phyloP scores from a whole-genome alignment of 2,797 vertebrate genomes.

The Kryptopterus vitreolus region DNA sequence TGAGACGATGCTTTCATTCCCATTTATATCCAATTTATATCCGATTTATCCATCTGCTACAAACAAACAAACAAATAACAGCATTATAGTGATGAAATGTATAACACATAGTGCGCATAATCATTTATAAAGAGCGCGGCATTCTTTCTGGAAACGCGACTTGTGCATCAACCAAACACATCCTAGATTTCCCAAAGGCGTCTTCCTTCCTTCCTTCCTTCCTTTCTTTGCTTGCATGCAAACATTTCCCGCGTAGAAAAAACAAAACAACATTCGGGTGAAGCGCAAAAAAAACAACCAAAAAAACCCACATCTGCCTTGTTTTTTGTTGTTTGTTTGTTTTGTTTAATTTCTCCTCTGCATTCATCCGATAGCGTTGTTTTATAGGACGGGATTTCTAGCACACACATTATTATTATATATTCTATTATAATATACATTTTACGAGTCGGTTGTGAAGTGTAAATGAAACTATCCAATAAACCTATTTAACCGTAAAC shows the following conservation, averaged over 20 bases:
- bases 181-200: conserved; percentile 59
- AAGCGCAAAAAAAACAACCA: background rate
- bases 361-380: conserved; percentile 66
- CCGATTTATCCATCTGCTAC: background rate
- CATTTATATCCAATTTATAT: background rate
- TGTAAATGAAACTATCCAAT: conserved; percentile 79
- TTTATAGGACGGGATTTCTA: conserved; percentile 68
- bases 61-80: too few species aligned
- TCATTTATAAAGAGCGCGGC: conserved; percentile 8
- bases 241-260: conserved; percentile 30
- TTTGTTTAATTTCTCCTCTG: conserved; percentile 54
- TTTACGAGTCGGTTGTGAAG: conserved; percentile 70
- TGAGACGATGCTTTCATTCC: too few species aligned
- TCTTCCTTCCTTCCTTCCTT: too few species aligned
- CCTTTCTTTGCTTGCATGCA: conserved; percentile 60
- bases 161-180: conserved; percentile 5
- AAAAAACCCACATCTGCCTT: conserved; percentile 43
- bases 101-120: background rate
- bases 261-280: too few species aligned
- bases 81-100: too few species aligned
- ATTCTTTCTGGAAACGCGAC: background rate
- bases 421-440: conserved; percentile 60
- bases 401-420: conserved; percentile 73
- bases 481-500: conserved; percentile 79
- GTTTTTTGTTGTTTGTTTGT: conserved; percentile 20